Percentiles rank a stretch among this genome's conserved stretches.
phyloP scores from a whole-genome alignment of 2,797 vertebrate genomes.

The Cynodonichthys magdalenae region DNA sequence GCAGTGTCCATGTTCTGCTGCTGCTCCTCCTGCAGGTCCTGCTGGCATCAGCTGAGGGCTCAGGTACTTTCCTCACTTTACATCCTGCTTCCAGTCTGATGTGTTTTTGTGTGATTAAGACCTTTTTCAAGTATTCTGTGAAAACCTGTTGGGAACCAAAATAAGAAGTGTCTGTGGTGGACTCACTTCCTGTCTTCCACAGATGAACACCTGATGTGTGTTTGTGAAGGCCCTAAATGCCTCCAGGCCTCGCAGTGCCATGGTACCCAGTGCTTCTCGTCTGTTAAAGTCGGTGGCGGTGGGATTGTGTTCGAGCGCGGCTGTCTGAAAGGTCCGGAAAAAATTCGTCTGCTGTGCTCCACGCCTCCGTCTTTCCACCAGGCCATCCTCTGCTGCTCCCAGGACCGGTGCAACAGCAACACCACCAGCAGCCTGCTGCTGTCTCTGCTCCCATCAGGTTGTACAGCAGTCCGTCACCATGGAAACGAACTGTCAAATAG shows the following conservation, averaged over 20 bases:
- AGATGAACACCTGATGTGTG: conserved; percentile 80
- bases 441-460: conserved; percentile 72
- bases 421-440: conserved; percentile 65
- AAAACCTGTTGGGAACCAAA: no score
- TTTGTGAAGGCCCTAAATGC: conserved; percentile 78
- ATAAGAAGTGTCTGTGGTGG: conserved; percentile 5
- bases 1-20: conserved; percentile 73
- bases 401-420: conserved; percentile 83
- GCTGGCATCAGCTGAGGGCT: conserved; percentile 75
- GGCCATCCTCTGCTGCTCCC: conserved; percentile 79
- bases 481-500: neutral
- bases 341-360: conserved; percentile 76
- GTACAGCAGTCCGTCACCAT: no score
- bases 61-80: conserved; percentile 32
- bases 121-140: no score
- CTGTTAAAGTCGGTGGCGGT: conserved; percentile 66
- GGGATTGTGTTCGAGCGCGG: conserved; percentile 72
- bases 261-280: conserved; percentile 83
- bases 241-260: conserved; percentile 68
- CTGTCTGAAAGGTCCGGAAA: conserved; percentile 73
- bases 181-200: conserved; percentile 14
- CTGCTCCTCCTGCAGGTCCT: conserved; percentile 75
- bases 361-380: conserved; percentile 68
- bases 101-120: neutral
- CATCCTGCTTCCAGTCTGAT: neutral